These are phyloP conservation scores for Cricetomys ansorgei DNA, from an alignment of 2,113 vertebrate genomes.

Conservation along the genomic window DNA sequence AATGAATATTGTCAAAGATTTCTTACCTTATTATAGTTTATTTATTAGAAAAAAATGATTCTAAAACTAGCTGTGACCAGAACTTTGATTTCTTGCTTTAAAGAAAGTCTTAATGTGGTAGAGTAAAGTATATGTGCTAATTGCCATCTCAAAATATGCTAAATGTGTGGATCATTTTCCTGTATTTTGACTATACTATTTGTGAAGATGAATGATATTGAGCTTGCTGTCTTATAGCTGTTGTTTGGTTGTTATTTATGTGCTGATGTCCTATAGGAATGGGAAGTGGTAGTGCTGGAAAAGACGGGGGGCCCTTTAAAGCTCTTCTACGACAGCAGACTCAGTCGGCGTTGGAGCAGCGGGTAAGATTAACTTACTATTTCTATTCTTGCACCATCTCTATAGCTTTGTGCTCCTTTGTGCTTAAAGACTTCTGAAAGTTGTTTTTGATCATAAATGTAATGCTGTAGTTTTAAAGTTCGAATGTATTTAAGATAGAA, in stretches of 20 bases:
- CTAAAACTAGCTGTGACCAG: neutral
- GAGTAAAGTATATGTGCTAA: constrained; percentile 13
- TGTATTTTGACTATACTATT: constrained; percentile 36
- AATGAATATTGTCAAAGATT: constrained; percentile 44
- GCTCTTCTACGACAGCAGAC: constrained; percentile 97
- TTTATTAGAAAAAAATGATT: constrained; percentile 34
- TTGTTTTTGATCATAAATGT: neutral
- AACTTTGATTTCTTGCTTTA: constrained; percentile 43
- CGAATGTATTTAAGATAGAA: constrained; percentile 26
- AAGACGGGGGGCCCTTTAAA: constrained; percentile 97
- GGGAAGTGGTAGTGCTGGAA: constrained; percentile 98
- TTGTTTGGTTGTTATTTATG: constrained; percentile 80
- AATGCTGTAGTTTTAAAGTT: constrained; percentile 7
- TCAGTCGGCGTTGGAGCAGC: constrained; percentile 96
- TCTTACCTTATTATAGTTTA: neutral
- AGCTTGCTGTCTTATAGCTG: constrained; percentile 55
- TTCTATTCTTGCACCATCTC: neutral
- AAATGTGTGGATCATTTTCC: constrained; percentile 28
- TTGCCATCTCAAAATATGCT: neutral
- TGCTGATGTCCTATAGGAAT: constrained; percentile 92
- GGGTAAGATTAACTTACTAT: constrained; percentile 88
- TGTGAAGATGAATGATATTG: constrained; percentile 40
- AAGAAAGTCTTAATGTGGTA: neutral
- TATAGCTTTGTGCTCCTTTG: neutral
- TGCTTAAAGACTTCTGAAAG: neutral